Evolutionary conservation across 2,888 invertebrate genomes (phyloP).

Genomic region (Nematopogon swammerdamellus): DNA sequence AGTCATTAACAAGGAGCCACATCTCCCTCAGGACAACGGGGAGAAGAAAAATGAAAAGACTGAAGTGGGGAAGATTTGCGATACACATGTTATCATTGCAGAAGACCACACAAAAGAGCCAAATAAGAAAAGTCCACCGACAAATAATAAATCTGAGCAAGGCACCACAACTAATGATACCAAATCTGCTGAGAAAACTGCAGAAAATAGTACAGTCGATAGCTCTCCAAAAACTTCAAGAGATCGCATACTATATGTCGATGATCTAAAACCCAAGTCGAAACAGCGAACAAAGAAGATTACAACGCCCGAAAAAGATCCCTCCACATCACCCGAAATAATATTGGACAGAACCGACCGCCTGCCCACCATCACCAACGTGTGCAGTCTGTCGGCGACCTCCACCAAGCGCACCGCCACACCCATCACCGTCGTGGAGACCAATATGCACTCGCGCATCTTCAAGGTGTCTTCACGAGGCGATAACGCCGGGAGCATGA

Average conservation of each 20-base stretch:
- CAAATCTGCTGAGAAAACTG: not conserved
- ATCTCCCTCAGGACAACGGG: too few relatives aligned
- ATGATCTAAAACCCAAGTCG: slow-evolving; percentile 30
- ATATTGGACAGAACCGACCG: slow-evolving; percentile 10
- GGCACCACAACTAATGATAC: too few relatives aligned
- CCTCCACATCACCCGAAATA: not conserved
- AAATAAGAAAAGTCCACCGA: too few relatives aligned
- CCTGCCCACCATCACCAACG: slow-evolving; percentile 34
- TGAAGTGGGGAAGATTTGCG: too few relatives aligned
- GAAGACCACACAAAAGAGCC: too few relatives aligned
- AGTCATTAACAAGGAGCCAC: too few relatives aligned
- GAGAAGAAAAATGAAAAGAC: too few relatives aligned
- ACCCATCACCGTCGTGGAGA: slow-evolving; percentile 20
- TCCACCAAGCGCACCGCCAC: slow-evolving; percentile 13
- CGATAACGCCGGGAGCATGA: slow-evolving; percentile 25
- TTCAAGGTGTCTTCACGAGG: slow-evolving; percentile 24
- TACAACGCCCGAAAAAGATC: not conserved
- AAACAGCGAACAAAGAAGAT: slow-evolving; percentile 3
- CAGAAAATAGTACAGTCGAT: not conserved
- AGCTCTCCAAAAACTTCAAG: slow-evolving; percentile 18
- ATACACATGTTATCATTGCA: too few relatives aligned
- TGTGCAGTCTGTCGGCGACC: slow-evolving; percentile 23
- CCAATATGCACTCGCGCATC: slow-evolving; percentile 22
- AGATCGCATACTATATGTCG: slow-evolving; percentile 20
- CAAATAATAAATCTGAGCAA: too few relatives aligned